Conservation (phyloP, 1,140 invertebrate genomes). For the Bilobella aurantiaca region DNA sequence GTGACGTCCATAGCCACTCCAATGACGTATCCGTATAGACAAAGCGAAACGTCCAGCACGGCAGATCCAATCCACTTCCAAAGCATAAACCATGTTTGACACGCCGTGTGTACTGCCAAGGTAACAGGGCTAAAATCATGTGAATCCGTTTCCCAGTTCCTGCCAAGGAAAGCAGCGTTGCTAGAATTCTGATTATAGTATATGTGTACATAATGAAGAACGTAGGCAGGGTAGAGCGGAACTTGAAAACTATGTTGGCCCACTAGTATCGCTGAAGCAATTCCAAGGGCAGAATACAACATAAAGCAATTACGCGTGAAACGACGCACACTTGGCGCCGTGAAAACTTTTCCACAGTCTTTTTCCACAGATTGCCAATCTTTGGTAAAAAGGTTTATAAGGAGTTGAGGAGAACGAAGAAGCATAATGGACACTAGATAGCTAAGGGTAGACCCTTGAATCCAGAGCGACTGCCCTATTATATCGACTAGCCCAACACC, state of each 20-base stretch:
- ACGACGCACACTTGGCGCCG: background rate
- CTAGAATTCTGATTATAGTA: too few species aligned
- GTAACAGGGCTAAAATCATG: background rate
- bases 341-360: background rate
- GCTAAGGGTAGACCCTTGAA: background rate
- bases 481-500: background rate
- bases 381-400: background rate
- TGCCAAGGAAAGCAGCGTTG: too few species aligned
- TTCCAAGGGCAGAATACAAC: background rate
- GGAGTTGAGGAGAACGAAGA: background rate
- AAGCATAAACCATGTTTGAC: slow-evolving; percentile 6
- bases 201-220: background rate
- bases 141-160: too few species aligned
- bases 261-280: background rate
- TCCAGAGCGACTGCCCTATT: background rate
- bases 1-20: background rate
- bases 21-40: slow-evolving; percentile 14
- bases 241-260: background rate
- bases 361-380: background rate
- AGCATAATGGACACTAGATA: background rate
- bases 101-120: background rate
- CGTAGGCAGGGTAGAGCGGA: background rate
- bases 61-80: slow-evolving; percentile 18
- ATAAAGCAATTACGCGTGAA: background rate
- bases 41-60: slow-evolving; percentile 5